phyloP scores from a whole-genome alignment of 2,797 vertebrate genomes.

The Stomatorhinus walkeri region DNA sequence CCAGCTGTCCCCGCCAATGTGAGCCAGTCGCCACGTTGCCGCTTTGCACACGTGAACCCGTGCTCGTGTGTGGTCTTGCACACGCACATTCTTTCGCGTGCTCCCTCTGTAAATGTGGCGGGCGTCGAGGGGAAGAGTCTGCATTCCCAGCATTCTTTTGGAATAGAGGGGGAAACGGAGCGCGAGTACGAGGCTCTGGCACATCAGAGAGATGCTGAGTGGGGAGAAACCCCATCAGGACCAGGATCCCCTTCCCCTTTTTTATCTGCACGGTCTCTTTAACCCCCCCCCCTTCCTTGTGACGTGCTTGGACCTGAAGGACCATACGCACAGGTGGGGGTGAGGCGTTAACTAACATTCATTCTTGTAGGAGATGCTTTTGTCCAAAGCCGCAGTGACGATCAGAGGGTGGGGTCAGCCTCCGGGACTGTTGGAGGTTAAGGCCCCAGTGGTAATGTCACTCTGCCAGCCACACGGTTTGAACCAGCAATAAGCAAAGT shows the following conservation, averaged over 20 bases:
- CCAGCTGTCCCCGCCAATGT: not conserved
- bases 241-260: not conserved
- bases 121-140: not conserved
- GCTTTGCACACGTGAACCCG: not conserved
- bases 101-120: not conserved
- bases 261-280: not conserved
- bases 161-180: not conserved
- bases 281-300: not conserved
- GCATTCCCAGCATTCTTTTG: not conserved
- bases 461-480: not conserved
- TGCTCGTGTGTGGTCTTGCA: not conserved
- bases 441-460: not conserved
- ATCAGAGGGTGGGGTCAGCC: not conserved
- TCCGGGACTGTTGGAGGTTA: not conserved
- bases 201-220: not conserved
- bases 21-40: not conserved
- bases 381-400: not conserved
- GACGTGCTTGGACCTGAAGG: not conserved
- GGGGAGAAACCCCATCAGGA: not conserved
- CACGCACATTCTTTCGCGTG: not conserved
- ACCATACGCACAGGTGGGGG: not conserved
- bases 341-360: not conserved
- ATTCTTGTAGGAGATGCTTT: not conserved
- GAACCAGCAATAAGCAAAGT: not conserved
- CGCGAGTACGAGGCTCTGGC: not conserved